Percentiles rank a stretch among this genome's conserved stretches.
These are phyloP conservation scores for Sialis lutaria DNA, from an alignment of 2,888 invertebrate genomes.

Conservation along the genomic window DNA sequence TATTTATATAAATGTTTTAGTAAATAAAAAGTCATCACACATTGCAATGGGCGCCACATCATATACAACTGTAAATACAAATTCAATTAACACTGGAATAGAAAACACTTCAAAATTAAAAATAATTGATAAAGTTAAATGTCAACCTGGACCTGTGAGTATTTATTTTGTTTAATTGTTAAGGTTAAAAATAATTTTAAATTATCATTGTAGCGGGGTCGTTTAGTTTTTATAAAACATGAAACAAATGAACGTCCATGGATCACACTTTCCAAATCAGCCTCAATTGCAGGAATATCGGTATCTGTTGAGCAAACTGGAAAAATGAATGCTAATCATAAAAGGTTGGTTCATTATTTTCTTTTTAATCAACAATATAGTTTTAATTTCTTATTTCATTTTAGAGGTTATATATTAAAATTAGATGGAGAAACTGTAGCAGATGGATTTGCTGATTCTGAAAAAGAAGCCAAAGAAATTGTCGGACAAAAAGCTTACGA, in stretches of 20 bases:
- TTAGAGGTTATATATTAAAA: neutral
- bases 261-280: neutral
- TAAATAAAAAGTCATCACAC: neutral
- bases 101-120: neutral
- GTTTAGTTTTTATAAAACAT: neutral
- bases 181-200: neutral
- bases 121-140: neutral
- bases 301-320: neutral
- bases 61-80: too few relatives aligned
- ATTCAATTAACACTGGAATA: too few relatives aligned
- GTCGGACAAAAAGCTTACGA: constrained; percentile 1
- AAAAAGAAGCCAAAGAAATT: constrained; percentile 2
- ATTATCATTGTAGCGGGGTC: neutral
- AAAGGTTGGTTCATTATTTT: neutral
- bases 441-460: neutral
- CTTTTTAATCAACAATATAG: neutral
- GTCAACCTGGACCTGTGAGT: constrained; percentile 1
- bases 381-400: neutral
- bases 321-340: neutral
- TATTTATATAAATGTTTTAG: neutral
- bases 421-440: constrained; percentile 1
- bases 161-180: neutral
- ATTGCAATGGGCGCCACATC: neutral
- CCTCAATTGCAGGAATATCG: neutral
- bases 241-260: neutral